These are phyloP conservation scores for Pseudorasbora parva DNA, from an alignment of 2,113 vertebrate genomes.

Conservation along the genomic window DNA sequence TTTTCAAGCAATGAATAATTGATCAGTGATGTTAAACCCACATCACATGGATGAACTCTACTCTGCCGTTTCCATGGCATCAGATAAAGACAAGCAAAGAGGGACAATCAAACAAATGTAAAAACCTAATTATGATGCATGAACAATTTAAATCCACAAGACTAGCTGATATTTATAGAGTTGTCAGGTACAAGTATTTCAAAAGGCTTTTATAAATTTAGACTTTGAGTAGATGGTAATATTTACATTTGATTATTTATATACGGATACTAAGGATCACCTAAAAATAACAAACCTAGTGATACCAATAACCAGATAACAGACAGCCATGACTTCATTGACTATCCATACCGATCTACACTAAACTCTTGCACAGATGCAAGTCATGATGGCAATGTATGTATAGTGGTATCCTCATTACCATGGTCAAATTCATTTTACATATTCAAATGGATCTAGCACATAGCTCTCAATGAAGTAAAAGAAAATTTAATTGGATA, in stretches of 20 bases:
- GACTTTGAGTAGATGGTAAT: constrained; percentile 5
- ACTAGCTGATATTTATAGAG: background rate
- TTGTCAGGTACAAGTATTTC: background rate
- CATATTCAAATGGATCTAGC: too few relatives aligned
- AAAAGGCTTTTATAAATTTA: background rate
- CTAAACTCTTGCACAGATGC: background rate
- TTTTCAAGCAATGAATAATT: background rate
- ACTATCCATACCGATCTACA: background rate
- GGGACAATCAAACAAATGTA: background rate
- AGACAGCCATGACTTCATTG: background rate
- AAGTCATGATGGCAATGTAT: background rate
- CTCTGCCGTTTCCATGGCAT: background rate
- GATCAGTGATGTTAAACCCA: background rate
- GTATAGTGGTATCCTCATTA: background rate
- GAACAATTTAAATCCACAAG: background rate
- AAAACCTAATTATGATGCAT: background rate
- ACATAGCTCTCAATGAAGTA: too few relatives aligned
- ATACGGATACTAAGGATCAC: background rate
- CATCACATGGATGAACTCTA: background rate
- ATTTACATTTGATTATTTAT: background rate
- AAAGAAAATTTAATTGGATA: too few relatives aligned
- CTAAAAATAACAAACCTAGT: background rate
- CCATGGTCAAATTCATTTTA: too few relatives aligned
- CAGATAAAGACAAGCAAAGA: background rate
- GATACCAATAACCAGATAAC: background rate